Evolutionary conservation across 1,140 invertebrate species (phyloP).

Genomic region (Caenorhabditis elegans): WBcel235 BX284606.5:4107001-4107500

Average conservation of each 20-base stretch:
- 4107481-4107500: constrained; percentile 24
- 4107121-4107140: constrained; percentile 24
- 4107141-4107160: constrained; percentile 6
- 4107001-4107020: constrained; percentile 30
- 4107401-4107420: neutral
- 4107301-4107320: neutral
- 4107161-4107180: constrained; percentile 6
- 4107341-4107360: too few relatives aligned
- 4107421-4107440: neutral
- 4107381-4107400: neutral
- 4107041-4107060: constrained; percentile 30
- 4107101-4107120: constrained; percentile 6
- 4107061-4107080: constrained; percentile 25
- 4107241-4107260: neutral
- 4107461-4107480: neutral
- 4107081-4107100: constrained; percentile 29
- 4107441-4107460: constrained; percentile 18
- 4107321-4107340: too few relatives aligned
- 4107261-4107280: constrained; percentile 32
- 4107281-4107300: neutral
- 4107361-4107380: too few relatives aligned
- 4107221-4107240: neutral
- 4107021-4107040: neutral
- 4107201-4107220: constrained; percentile 17
- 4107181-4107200: neutral